Conservation (phyloP, 2,888 invertebrate species). For the Pyrochroa serraticornis region DNA sequence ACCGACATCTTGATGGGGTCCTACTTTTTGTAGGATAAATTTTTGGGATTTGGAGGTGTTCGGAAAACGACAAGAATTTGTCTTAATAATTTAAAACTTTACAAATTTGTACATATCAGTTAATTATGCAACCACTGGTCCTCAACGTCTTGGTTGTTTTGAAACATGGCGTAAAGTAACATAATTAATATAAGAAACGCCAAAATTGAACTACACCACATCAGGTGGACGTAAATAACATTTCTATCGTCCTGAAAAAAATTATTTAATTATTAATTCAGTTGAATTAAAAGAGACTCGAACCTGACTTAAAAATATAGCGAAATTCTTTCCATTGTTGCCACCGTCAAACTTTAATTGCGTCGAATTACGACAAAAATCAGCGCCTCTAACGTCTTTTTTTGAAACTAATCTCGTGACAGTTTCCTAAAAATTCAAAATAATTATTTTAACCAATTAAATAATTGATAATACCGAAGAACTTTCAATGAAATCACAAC, state of each 20-base stretch:
- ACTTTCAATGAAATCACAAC: neutral
- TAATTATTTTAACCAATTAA: too few species aligned
- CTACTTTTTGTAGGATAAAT: too few species aligned
- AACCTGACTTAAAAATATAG: constrained; percentile 8
- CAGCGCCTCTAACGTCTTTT: neutral
- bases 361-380: too few species aligned
- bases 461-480: neutral
- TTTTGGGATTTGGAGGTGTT: too few species aligned
- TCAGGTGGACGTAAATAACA: constrained; percentile 3
- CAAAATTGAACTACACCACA: constrained; percentile 11
- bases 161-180: constrained; percentile 5
- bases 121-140: too few species aligned
- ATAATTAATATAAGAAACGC: constrained; percentile 2
- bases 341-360: neutral
- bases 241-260: constrained; percentile 7
- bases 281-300: neutral
- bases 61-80: too few species aligned
- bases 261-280: neutral
- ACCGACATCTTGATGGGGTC: too few species aligned
- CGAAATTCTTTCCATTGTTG: neutral
- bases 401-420: neutral
- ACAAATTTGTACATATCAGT: too few species aligned
- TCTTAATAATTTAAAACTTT: too few species aligned
- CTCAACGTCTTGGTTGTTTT: neutral
- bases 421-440: too few species aligned